Conservation (phyloP, 1,140 invertebrate genomes). For the Hycleus cichorii region DNA sequence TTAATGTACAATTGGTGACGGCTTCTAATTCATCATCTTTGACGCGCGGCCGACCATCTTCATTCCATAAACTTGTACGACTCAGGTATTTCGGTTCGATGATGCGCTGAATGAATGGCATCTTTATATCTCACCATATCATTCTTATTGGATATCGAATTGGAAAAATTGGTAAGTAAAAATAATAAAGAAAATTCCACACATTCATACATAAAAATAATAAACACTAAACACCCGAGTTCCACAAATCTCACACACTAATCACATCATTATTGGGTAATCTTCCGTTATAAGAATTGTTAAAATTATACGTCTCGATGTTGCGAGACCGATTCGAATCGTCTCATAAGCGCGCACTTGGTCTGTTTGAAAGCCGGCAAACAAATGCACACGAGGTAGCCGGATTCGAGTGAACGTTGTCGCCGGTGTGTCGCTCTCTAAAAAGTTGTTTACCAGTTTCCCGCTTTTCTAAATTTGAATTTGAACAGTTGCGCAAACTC, state of each 20-base stretch:
- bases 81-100: conserved; percentile 62
- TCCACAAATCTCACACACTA: too few species aligned
- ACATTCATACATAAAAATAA: too few species aligned
- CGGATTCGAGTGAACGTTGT: not conserved
- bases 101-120: conserved; percentile 67
- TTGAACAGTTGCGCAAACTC: not conserved
- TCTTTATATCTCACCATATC: conserved; percentile 34
- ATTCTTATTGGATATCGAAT: conserved; percentile 1
- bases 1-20: conserved; percentile 67
- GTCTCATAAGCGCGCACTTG: not conserved
- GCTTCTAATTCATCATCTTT: conserved; percentile 64
- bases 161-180: not conserved
- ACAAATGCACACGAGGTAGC: conserved; percentile 11
- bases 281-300: too few species aligned
- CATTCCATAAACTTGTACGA: conserved; percentile 51
- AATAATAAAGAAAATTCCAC: too few species aligned
- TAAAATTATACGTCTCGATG: too few species aligned
- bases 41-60: conserved; percentile 49
- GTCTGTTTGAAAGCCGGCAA: conserved; percentile 7
- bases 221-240: too few species aligned
- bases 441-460: conserved; percentile 4
- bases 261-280: too few species aligned
- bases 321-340: not conserved
- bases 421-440: conserved; percentile 3
- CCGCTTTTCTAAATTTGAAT: conserved; percentile 4